These are phyloP conservation scores for Nothobranchius furzeri DNA, from an alignment of 2,113 vertebrate genomes.

Conservation along the genomic window DNA sequence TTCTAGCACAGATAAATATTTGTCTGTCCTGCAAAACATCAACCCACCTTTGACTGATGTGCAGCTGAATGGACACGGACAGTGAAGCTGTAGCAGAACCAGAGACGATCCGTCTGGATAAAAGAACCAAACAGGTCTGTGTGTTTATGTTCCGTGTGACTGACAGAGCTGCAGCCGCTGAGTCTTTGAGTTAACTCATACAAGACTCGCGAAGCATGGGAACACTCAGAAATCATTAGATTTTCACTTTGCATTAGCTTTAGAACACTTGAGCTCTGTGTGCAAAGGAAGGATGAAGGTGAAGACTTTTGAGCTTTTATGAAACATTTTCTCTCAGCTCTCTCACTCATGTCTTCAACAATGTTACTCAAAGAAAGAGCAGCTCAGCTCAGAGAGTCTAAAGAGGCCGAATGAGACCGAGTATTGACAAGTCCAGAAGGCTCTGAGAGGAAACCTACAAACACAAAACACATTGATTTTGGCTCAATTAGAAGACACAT, in stretches of 20 bases:
- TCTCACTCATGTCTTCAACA: not conserved
- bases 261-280: not conserved
- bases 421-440: not conserved
- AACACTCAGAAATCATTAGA: slow-evolving; percentile 52
- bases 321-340: slow-evolving; percentile 1
- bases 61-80: slow-evolving; percentile 10
- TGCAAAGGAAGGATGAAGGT: not conserved
- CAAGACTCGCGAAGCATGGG: slow-evolving; percentile 33
- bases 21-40: slow-evolving; percentile 1
- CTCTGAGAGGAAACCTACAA: not conserved
- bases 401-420: too few relatives aligned
- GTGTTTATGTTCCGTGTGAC: slow-evolving; percentile 43
- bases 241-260: slow-evolving; percentile 51
- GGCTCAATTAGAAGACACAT: too few relatives aligned
- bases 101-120: slow-evolving; percentile 1
- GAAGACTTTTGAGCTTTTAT: slow-evolving; percentile 2
- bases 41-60: slow-evolving; percentile 16
- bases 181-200: slow-evolving; percentile 30
- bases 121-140: not conserved
- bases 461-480: not conserved
- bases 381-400: not conserved
- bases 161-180: slow-evolving; percentile 7
- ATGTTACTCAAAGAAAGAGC: slow-evolving; percentile 1
- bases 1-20: not conserved
- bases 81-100: slow-evolving; percentile 7